phyloP scores from a whole-genome alignment of 2,113 vertebrate species.

The Apeltes quadracus region DNA sequence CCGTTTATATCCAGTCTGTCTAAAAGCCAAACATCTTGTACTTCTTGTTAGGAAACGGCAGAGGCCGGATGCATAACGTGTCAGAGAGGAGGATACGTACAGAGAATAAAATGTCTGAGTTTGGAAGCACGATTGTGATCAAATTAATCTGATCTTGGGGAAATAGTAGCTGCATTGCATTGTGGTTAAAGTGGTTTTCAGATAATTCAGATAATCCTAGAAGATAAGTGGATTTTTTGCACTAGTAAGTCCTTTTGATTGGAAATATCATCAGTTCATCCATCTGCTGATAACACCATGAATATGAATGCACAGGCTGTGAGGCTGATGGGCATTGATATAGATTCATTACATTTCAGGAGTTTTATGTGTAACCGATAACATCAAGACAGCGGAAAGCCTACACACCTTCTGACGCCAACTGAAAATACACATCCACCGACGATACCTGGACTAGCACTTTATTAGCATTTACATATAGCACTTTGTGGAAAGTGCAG shows the following conservation, averaged over 20 bases:
- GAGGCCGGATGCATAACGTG: neutral
- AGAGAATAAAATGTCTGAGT: neutral
- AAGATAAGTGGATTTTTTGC: constrained; percentile 15
- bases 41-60: neutral
- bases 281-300: constrained; percentile 11
- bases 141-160: constrained; percentile 1
- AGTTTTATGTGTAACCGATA: constrained; percentile 27
- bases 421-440: too few species aligned
- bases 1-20: neutral
- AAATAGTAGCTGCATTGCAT: neutral
- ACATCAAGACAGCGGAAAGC: constrained; percentile 4
- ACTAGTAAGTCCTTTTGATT: constrained; percentile 10
- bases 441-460: too few species aligned
- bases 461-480: too few species aligned
- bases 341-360: constrained; percentile 19
- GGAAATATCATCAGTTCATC: constrained; percentile 20
- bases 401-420: too few species aligned
- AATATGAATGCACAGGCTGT: constrained; percentile 6
- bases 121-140: neutral
- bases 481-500: too few species aligned
- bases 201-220: neutral
- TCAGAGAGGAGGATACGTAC: neutral
- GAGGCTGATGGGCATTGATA: constrained; percentile 1
- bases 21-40: neutral
- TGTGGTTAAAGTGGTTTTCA: neutral